Evolutionary conservation across 2,797 vertebrate species (phyloP).

Genomic region (Rallus crepitans): DNA sequence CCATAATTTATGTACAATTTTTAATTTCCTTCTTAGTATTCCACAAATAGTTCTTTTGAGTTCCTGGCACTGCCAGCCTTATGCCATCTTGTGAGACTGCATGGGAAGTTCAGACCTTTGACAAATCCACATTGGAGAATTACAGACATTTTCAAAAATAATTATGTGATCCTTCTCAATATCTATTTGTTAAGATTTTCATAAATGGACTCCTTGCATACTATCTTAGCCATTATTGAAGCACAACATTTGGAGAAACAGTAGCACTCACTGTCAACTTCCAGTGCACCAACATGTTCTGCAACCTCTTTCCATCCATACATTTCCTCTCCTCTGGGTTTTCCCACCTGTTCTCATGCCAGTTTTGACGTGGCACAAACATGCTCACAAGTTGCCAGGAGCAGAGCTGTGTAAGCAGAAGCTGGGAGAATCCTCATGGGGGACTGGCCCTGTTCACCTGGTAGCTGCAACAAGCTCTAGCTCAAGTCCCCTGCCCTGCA

Average conservation of each 20-base stretch:
- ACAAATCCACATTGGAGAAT: background rate
- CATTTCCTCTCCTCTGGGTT: background rate
- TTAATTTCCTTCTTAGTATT: background rate
- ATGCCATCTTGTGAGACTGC: background rate
- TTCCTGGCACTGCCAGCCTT: background rate
- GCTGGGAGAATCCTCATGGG: background rate
- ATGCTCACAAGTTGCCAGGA: background rate
- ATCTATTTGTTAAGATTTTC: background rate
- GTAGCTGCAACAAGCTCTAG: background rate
- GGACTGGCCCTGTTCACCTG: background rate
- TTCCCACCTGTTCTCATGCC: background rate
- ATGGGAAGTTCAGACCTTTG: background rate
- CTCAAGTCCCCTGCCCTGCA: background rate
- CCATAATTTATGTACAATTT: background rate
- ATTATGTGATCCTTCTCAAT: background rate
- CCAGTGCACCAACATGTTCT: background rate
- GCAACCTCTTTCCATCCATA: background rate
- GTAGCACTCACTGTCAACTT: rapidly evolving
- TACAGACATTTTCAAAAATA: background rate
- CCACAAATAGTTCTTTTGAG: background rate
- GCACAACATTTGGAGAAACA: background rate
- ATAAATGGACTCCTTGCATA: background rate
- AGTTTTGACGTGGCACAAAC: background rate
- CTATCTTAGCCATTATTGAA: background rate
- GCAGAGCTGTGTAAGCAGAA: background rate